Base-by-base conservation (phyloP, 1,140 invertebrate genomes). In the Condylostylus longicornis region DNA sequence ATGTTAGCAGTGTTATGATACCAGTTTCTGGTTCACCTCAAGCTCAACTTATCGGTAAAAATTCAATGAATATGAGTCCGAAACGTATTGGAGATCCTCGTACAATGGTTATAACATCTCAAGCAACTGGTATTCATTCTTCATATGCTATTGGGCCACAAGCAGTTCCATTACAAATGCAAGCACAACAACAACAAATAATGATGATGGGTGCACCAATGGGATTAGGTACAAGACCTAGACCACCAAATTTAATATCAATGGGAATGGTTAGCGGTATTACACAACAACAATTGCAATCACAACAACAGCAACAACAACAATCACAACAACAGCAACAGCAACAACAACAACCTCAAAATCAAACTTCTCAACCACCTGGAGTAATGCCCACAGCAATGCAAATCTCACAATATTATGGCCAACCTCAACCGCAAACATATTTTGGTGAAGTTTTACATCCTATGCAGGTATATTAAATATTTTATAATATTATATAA, bases 391-490 rank as follows among this genome's bases (percentile, higher is more conserved):
- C 38, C 28, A 23, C 19, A 14, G 27, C 34, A 15, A 27, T 40
- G 14, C 32, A 23, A n/a, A 36, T 36, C 10, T 8, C 21, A 18
- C n/a, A n/a, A n/a, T 36, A 36, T 18, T 36, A 36, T 18, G 18
- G 10, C 7, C 35, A 36, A 14, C 22, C 35, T 18, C 21, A 21
- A 25, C 22, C 35, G 7, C 35, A 25, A 28, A 42, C 45, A 38
- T 59, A 59, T 36, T 59, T 58, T 38, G 53, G 51, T 44, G 56
- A 59, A 34, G 47, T 54, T 21, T 48, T 58, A 42, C 54, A 58
- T 42, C 42, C 42, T 14, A 51, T 51, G 43, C 54, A 58, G 54
- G 54, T 57, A 40, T 39, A 39, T 20, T 25, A 25, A 25, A 8
- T n/a, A n/a, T 17, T 21, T 33, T 10, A 21, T 14, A 38, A 18